Conservation (phyloP, 2,113 vertebrate genomes). For the Pavo muticus region DNA sequence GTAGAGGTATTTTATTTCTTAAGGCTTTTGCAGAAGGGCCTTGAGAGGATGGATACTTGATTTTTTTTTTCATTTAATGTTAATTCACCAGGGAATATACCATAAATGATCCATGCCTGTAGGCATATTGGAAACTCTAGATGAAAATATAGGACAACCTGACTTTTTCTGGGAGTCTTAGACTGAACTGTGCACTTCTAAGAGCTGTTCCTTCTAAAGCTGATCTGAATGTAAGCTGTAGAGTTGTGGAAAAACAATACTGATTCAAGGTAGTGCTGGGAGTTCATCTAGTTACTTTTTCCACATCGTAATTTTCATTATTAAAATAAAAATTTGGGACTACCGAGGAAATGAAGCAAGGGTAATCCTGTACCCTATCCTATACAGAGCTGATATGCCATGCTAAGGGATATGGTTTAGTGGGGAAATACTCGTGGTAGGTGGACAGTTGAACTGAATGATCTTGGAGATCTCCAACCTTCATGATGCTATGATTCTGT, state of each 20-base stretch:
- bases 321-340: neutral
- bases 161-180: neutral
- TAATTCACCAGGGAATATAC: neutral
- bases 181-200: rapidly evolving
- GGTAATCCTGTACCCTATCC: neutral
- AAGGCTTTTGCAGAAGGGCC: neutral
- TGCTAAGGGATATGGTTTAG: too few relatives aligned
- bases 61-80: neutral
- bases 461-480: too few relatives aligned
- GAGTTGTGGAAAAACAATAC: rapidly evolving
- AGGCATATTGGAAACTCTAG: neutral
- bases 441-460: too few relatives aligned
- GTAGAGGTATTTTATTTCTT: neutral
- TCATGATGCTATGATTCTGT: too few relatives aligned
- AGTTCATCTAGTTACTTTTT: neutral
- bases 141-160: neutral
- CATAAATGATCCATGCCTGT: neutral
- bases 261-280: neutral
- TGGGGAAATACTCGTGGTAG: too few relatives aligned
- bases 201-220: neutral
- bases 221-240: neutral
- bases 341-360: neutral
- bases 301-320: neutral
- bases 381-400: neutral
- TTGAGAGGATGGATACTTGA: neutral